Evolutionary conservation across 1,140 invertebrate genomes (phyloP).

Genomic region (Bombyx mori): DNA sequence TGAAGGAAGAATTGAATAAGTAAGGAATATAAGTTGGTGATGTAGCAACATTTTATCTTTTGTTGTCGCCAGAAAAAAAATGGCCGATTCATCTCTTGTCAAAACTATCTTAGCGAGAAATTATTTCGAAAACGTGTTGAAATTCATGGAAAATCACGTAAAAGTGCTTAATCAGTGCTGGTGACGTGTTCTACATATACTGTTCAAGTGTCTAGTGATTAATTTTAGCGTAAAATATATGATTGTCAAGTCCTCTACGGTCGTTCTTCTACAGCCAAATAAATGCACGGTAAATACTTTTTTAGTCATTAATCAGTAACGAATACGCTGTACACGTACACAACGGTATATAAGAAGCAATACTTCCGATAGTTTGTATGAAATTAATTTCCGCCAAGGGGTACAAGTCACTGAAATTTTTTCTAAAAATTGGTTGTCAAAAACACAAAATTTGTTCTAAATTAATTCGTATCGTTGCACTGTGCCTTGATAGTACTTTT

Average conservation of each 20-base stretch:
- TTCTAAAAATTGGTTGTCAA: too few relatives aligned
- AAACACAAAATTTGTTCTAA: too few relatives aligned
- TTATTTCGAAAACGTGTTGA: constrained; percentile 44
- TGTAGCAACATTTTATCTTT: constrained; percentile 41
- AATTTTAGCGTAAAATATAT: too few relatives aligned
- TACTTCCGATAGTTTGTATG: too few relatives aligned
- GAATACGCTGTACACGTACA: too few relatives aligned
- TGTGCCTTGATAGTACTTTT: too few relatives aligned
- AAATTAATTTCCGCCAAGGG: too few relatives aligned
- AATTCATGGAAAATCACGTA: constrained; percentile 28
- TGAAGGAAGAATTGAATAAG: background rate
- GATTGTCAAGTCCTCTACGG: too few relatives aligned
- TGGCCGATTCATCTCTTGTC: constrained; percentile 59
- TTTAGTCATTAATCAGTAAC: background rate
- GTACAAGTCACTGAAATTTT: too few relatives aligned
- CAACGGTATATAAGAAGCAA: too few relatives aligned
- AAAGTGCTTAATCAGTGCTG: constrained; percentile 24
- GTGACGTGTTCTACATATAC: constrained; percentile 45
- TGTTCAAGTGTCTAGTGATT: constrained; percentile 30
- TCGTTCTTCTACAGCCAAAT: constrained; percentile 24
- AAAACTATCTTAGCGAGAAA: constrained; percentile 48
- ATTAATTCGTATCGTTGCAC: too few relatives aligned
- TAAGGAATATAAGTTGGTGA: constrained; percentile 10
- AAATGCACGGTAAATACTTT: constrained; percentile 46
- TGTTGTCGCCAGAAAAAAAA: constrained; percentile 54